phyloP scores from a whole-genome alignment of 1,140 invertebrate species.

The Drosophila subpulchrella region DNA sequence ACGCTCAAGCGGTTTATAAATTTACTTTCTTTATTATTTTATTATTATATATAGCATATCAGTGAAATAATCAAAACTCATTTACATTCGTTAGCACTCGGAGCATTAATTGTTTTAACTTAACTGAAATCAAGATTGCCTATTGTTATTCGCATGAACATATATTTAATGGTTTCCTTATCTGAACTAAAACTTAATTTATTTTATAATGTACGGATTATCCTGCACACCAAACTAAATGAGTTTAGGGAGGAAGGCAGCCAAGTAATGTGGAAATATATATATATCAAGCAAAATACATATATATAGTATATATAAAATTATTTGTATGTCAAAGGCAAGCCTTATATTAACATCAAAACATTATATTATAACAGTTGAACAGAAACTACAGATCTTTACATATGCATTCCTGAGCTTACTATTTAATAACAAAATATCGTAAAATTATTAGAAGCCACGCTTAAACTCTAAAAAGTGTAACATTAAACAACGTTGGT shows the following conservation, averaged over 20 bases:
- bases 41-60: constrained; percentile 57
- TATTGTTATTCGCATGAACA: constrained; percentile 38
- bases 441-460: background rate
- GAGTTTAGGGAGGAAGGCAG: constrained; percentile 5
- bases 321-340: constrained; percentile 24
- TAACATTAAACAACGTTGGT: background rate
- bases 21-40: constrained; percentile 12
- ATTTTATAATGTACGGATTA: constrained; percentile 15
- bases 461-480: background rate
- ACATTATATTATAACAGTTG: background rate
- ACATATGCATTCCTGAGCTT: background rate
- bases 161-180: constrained; percentile 21
- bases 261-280: constrained; percentile 22
- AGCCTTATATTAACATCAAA: constrained; percentile 23
- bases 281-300: constrained; percentile 29
- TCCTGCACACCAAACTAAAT: constrained; percentile 19
- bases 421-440: constrained; percentile 1
- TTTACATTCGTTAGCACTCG: constrained; percentile 32
- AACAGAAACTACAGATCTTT: background rate
- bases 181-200: constrained; percentile 37
- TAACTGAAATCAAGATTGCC: background rate
- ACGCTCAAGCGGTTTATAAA: constrained; percentile 5
- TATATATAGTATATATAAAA: constrained; percentile 21
- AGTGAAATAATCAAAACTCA: constrained; percentile 53
- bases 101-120: background rate